A percentile compares a stretch with the other conserved stretches of the same genome.
These are phyloP conservation scores for Mirza zaza DNA, from an alignment of 2,113 vertebrate species.

Conservation along the genomic window DNA sequence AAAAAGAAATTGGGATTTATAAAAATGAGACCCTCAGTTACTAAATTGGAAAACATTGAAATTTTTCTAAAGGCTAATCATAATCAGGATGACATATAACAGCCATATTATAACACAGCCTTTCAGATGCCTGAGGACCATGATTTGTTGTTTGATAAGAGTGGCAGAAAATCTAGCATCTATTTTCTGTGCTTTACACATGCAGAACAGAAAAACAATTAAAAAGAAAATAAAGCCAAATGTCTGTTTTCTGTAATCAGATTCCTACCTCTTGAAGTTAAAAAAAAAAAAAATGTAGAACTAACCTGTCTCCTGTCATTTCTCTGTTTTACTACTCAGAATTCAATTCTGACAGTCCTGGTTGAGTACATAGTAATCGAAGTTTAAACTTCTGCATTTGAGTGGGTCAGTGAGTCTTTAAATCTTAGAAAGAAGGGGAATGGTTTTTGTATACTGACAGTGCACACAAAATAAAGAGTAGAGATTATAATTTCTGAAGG, in stretches of 20 bases:
- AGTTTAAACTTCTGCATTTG: neutral
- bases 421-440: neutral
- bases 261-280: neutral
- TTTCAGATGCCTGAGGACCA: neutral
- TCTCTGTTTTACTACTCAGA: neutral
- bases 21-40: neutral
- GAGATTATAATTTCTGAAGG: neutral
- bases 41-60: neutral
- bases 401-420: neutral
- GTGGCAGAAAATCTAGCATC: neutral
- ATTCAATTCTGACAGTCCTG: neutral
- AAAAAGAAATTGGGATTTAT: neutral
- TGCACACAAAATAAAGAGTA: neutral
- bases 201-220: neutral
- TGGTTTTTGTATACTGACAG: neutral
- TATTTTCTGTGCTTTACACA: neutral
- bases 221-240: neutral
- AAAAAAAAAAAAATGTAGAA: neutral
- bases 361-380: neutral
- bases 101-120: neutral
- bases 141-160: neutral
- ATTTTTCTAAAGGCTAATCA: neutral
- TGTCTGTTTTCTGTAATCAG: neutral
- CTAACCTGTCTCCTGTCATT: neutral
- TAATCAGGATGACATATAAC: neutral